A percentile compares a stretch with the other conserved stretches of the same genome.
phyloP scores from a whole-genome alignment of 2,888 invertebrate species.

The Hypomecis atomaria region DNA sequence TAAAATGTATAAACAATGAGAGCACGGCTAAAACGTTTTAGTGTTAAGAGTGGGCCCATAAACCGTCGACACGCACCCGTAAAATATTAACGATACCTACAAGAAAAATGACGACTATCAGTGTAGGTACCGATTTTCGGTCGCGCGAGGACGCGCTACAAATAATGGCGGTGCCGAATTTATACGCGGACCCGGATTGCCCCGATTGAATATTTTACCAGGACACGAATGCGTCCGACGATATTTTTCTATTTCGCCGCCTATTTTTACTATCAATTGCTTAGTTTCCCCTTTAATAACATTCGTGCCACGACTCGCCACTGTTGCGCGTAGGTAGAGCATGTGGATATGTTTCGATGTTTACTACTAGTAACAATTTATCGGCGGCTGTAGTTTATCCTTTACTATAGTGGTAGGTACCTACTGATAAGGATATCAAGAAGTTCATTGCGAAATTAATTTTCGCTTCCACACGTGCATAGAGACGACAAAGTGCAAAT shows the following conservation, averaged over 20 bases:
- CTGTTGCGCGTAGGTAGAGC: conserved; percentile 47
- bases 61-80: conserved; percentile 83
- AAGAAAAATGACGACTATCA: conserved; percentile 84
- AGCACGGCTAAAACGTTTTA: conserved; percentile 83
- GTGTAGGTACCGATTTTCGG: conserved; percentile 81
- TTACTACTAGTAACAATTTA: conserved; percentile 24
- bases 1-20: conserved; percentile 84
- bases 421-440: background rate
- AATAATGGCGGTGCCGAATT: conserved; percentile 81
- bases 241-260: conserved; percentile 83
- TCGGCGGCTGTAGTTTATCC: background rate
- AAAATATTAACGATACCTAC: conserved; percentile 83
- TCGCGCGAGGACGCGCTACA: conserved; percentile 80
- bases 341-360: conserved; percentile 42
- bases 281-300: conserved; percentile 81
- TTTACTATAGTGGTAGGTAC: too few species aligned
- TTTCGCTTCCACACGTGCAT: conserved; percentile 2
- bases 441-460: conserved; percentile 5
- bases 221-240: conserved; percentile 80
- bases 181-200: conserved; percentile 82
- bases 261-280: conserved; percentile 83
- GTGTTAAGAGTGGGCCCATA: conserved; percentile 83
- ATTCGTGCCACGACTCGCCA: conserved; percentile 64
- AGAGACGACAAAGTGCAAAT: conserved; percentile 47
- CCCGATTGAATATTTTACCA: conserved; percentile 84